Base-by-base conservation (phyloP, 2,797 vertebrate species). In the Rhodeus uyekii region DNA sequence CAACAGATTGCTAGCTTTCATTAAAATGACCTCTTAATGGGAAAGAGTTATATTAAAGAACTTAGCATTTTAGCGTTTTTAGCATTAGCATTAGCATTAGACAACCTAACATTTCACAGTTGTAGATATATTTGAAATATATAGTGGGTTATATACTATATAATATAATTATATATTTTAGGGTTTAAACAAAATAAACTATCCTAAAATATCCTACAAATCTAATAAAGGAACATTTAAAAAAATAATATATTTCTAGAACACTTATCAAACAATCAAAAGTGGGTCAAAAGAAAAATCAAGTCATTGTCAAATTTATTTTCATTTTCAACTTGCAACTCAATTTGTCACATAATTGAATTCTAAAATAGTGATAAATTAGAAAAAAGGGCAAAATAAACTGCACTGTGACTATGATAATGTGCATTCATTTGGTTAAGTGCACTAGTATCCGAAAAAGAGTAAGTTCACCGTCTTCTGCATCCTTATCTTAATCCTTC, bases 311-410 rank as follows among this genome's bases (percentile, higher is more conserved):
- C 29, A 63, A 63, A 34, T 63, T 71, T n/a, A 44, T 3, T 24
- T 24, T 16, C 2, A 32, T 32, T 46, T 22, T 36, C 18, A 44
- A 27, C 3, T 29, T 32, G 24, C 5, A 27, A 6, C 24, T 44
- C 16, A 29, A 32, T 14, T 10, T 19, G 9, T 61, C 9, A 32
- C 8, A 24, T 60, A 2, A 76, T 76, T 29, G 44, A 22, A 19
- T 29, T n/a, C n/a, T 29, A 39, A 39, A 39, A 24, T 13, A 13
- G 2, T 39, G 13, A 42, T 27, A 60, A 74, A 55, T 38, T 6
- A 74, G 68, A 55, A 74, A 74, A 60, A 76, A n/a, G n/a, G 27
- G 9, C 74, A 12, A 61, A 76, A 63, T 60, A 7, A 55, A 9
- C n/a, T 34, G 48, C 10, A 7, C 36, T 32, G 27, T 46, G 38